Evolutionary conservation across 2,888 invertebrate genomes (phyloP), one percentile per base, ranked within the genome.

Genomic region (Hirtodrosophila confusa): DNA sequence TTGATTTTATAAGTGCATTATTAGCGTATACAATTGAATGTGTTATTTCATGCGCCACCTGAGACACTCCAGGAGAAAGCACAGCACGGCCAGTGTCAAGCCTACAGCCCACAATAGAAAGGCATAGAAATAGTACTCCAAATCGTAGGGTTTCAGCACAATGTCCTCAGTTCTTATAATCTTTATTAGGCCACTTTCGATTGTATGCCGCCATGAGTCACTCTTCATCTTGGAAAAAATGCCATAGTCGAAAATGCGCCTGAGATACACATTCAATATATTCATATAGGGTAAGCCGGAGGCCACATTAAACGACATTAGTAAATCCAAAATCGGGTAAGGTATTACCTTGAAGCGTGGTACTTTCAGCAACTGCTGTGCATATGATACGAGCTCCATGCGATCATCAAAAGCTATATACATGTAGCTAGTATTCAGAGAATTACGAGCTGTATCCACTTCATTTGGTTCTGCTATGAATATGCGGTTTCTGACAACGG

Each of bases 211-310:
- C 24, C 55, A 64, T 3, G 75, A 24, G 4, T 88, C 78, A 0
- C 8, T 11, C 3, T 8, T 36, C 33, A 82, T 61, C 41, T 86
- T 85, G 0, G 4, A 0, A 0, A 75, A 55, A 3, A 88, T 70
- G 2, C 88, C 88, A 5, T 57, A 58, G 7, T 86, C 88, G n/a
- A 65, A 76, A 3, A 78, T 66, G 1, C 69, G 49, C 3, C 68
- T 23, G 1, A 88, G 23, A 27, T 65, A 86, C 1, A 7, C 6
- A 48, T 88, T 82, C 2, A 88, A 47, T 4, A 66, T 33, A 4
- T 45, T 61, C 2, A 70, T 23, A 53, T 76, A 79, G 0, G 88
- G 84, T 10, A 87, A 60, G 0, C 75, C 77, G 4, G 69, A 3
- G 0, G 57, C 41, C 7, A 88, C 43, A 10, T 69, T 73, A 12